Evolutionary conservation across 2,113 vertebrate species (phyloP), one percentile per base, ranked within the genome.

Genomic region (Zosterops pallidus): DNA sequence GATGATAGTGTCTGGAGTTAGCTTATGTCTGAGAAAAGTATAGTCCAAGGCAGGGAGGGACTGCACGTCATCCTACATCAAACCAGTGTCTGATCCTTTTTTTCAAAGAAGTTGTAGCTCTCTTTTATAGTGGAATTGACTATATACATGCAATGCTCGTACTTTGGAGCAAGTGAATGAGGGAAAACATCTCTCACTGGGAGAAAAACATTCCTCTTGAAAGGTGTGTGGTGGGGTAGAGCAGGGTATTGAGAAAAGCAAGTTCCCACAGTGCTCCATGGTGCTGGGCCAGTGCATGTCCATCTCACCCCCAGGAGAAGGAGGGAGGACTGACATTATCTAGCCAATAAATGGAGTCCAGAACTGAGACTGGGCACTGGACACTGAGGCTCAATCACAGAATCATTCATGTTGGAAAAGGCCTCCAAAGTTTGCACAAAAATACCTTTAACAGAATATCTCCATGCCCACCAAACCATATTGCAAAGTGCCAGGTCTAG

Each of bases 281-380:
- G 15, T 69, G 19, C 28, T 82, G 62, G 28, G 8, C 7, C 3
- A 16, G 28, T 5, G 8, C 6, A 8, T 31, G 56, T 29, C 44
- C 25, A 1, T 23, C 19, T 31, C 44, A 46, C 24, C 14, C 33
- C 3, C 2, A 56, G 71, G 39, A 83, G 47, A 46, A 6, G 4
- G 0, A 12, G 28, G 14, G 39, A 82, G 6, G 9, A 44, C 4
- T 56, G n/a, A 3, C 5, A 14, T 49, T 62, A n/a, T 46, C 26
- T 35, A 6, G 4, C 22, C 9, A 16, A 46, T 9, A 44, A 19
- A 3, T 50, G 5, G 24, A 78, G 52, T 49, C 47, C 47, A 44
- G 69, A 82, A 20, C 35, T 70, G 69, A 64, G 50, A 20, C 14
- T 23, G 41, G 15, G 12, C 9, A 33, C 18, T 52, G 49, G 26